A percentile compares a stretch with the other conserved stretches of the same genome.
phyloP scores from a whole-genome alignment of 2,797 vertebrate genomes.

The Dicrostonyx torquatus region DNA sequence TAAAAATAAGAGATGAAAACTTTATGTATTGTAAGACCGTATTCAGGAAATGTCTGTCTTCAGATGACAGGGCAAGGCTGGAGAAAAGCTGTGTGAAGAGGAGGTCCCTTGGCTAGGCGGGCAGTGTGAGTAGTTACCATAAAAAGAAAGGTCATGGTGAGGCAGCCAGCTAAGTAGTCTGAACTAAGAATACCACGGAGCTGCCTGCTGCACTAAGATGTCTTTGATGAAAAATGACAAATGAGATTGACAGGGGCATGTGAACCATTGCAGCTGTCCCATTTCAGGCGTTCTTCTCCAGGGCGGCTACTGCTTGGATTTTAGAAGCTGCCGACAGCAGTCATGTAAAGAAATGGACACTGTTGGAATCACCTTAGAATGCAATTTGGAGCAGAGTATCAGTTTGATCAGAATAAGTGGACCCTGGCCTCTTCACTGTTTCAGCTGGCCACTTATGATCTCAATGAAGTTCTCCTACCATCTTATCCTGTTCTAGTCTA shows the following conservation, averaged over 20 bases:
- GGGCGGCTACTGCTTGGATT: constrained; percentile 72
- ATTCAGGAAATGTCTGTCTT: constrained; percentile 37
- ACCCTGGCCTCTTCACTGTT: not conserved
- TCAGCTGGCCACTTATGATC: not conserved
- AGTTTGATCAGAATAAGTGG: not conserved
- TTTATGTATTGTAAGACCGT: not conserved
- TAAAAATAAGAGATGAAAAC: constrained; percentile 42
- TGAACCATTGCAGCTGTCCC: constrained; percentile 77
- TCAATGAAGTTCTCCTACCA: not conserved
- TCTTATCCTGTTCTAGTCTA: not conserved
- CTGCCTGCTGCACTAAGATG: constrained; percentile 61
- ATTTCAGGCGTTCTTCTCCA: constrained; percentile 76
- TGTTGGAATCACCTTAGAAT: constrained; percentile 68
- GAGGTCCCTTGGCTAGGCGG: constrained; percentile 6
- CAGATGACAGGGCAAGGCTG: not conserved
- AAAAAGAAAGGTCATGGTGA: constrained; percentile 79
- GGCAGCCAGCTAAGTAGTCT: constrained; percentile 68
- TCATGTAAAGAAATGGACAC: constrained; percentile 74
- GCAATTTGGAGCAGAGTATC: not conserved
- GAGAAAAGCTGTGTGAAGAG: constrained; percentile 33
- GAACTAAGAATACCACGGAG: constrained; percentile 75
- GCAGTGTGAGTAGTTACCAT: constrained; percentile 58
- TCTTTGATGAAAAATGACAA: constrained; percentile 80
- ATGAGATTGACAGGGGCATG: constrained; percentile 70
- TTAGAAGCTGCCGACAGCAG: constrained; percentile 69